These are phyloP conservation scores for Caenorhabditis uteleia DNA, from an alignment of 2,888 invertebrate genomes.

Conservation along the genomic window DNA sequence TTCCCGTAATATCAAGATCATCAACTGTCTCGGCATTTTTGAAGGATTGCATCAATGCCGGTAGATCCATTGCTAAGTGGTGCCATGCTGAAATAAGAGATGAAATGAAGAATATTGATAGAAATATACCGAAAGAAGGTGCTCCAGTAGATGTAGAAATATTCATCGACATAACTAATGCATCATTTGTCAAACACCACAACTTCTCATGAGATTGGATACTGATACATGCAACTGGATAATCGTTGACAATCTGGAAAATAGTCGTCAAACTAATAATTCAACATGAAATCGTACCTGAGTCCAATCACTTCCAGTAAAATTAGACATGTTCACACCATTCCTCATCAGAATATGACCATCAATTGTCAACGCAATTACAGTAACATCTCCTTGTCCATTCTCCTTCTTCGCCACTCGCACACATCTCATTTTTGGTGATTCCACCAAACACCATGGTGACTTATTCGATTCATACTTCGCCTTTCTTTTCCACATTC, in stretches of 20 bases:
- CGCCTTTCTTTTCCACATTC: constrained; percentile 35
- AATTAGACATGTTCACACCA: constrained; percentile 11
- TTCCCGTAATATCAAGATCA: constrained; percentile 16
- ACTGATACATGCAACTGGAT: constrained; percentile 12
- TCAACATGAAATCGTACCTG: constrained; percentile 7
- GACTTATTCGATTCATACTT: constrained; percentile 17
- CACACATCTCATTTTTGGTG: constrained; percentile 17
- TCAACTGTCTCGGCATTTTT: neutral
- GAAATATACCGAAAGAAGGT: too few species aligned
- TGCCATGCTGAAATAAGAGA: constrained; percentile 11
- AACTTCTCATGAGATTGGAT: constrained; percentile 14
- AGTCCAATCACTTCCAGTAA: constrained; percentile 18
- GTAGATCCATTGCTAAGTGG: constrained; percentile 14
- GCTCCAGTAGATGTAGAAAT: too few species aligned
- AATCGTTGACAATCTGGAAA: constrained; percentile 25
- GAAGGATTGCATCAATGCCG: neutral
- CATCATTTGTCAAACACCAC: constrained; percentile 17
- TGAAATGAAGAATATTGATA: too few species aligned
- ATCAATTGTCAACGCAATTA: constrained; percentile 17
- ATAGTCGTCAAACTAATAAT: too few species aligned
- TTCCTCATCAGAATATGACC: constrained; percentile 24
- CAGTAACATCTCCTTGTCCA: constrained; percentile 1
- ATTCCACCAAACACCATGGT: constrained; percentile 39
- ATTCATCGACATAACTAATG: constrained; percentile 2
- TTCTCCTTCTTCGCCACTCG: constrained; percentile 25